These are phyloP conservation scores for Torymus aiolomorphi DNA, from an alignment of 2,888 invertebrate species.

Conservation along the genomic window DNA sequence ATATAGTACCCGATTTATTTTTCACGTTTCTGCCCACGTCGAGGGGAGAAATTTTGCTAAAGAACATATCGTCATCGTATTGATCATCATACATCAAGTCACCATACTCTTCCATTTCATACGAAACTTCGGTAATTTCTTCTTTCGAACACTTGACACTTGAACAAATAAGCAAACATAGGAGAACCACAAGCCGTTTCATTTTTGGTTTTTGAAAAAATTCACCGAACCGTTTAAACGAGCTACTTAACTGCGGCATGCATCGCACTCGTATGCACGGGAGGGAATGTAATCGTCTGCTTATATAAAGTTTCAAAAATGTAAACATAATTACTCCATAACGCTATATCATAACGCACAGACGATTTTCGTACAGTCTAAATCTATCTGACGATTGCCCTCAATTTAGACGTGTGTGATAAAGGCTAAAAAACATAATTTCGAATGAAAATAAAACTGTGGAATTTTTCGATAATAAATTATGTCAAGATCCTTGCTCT, in stretches of 20 bases:
- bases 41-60: conserved; percentile 1
- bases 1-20: neutral
- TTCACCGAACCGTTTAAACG: too few species aligned
- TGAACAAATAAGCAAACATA: too few species aligned
- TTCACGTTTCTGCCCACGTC: neutral
- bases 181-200: too few species aligned
- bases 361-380: neutral
- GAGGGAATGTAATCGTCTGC: too few species aligned
- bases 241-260: too few species aligned
- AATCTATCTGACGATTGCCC: neutral
- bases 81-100: conserved; percentile 4
- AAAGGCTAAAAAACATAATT: neutral
- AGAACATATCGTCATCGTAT: conserved; percentile 23
- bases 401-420: neutral
- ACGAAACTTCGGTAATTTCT: too few species aligned
- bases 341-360: neutral
- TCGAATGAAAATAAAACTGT: neutral
- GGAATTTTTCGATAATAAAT: conserved; percentile 21
- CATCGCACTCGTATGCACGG: too few species aligned
- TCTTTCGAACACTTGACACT: too few species aligned
- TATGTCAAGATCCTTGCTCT: conserved; percentile 7
- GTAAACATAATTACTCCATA: too few species aligned
- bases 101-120: neutral
- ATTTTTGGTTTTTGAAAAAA: too few species aligned
- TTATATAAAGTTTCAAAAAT: too few species aligned